These are phyloP conservation scores for Pluvialis apricaria DNA, from an alignment of 2,113 vertebrate genomes.

Conservation along the genomic window DNA sequence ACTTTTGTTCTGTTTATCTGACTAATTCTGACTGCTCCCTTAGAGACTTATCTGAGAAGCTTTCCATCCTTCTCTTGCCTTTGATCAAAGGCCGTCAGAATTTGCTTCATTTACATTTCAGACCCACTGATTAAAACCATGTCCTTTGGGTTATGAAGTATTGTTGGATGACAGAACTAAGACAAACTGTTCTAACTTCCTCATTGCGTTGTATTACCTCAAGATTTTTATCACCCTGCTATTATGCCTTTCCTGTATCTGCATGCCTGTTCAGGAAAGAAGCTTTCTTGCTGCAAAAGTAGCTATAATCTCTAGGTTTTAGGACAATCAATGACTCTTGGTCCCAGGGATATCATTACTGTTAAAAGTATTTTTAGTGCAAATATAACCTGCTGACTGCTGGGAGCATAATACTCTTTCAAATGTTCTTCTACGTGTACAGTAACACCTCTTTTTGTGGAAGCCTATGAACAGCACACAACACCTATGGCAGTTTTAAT, in stretches of 20 bases:
- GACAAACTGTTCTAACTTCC: conserved; percentile 10
- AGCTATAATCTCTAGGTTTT: not conserved
- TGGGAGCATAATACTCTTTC: not conserved
- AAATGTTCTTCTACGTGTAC: not conserved
- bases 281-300: not conserved
- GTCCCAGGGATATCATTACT: not conserved
- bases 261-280: not conserved
- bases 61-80: conserved; percentile 40
- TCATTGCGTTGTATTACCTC: not conserved
- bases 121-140: conserved; percentile 45
- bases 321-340: not conserved
- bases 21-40: conserved; percentile 36
- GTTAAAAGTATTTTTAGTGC: not conserved
- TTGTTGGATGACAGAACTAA: conserved; percentile 48
- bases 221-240: not conserved
- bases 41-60: conserved; percentile 42
- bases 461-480: not conserved
- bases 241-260: not conserved
- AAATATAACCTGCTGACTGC: not conserved
- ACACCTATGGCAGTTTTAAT: not conserved
- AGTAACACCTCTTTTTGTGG: not conserved
- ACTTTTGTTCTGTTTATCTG: conserved; percentile 63
- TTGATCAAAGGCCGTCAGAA: conserved; percentile 64
- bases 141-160: conserved; percentile 50
- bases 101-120: conserved; percentile 69